These are phyloP conservation scores for Aptenodytes forsteri DNA, from an alignment of 2,113 vertebrate genomes.

Conservation along the genomic window DNA sequence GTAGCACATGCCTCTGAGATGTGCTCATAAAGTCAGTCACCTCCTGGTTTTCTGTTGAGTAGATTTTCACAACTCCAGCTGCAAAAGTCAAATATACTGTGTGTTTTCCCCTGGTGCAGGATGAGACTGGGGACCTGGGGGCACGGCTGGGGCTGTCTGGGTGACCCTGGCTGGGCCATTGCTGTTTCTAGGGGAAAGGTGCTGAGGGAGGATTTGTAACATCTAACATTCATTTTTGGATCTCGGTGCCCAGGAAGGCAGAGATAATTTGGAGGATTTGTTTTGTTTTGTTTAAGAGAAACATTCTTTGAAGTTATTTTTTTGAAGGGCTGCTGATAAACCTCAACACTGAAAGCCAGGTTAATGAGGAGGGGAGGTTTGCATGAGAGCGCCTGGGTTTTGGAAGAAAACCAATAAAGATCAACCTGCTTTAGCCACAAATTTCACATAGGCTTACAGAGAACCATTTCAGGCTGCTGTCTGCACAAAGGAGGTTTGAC, in stretches of 20 bases:
- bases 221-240: background rate
- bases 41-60: background rate
- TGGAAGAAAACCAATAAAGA: background rate
- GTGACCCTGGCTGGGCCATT: background rate
- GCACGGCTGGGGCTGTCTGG: background rate
- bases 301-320: background rate
- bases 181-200: background rate
- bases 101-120: background rate
- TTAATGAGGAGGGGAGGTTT: background rate
- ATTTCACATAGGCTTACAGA: background rate
- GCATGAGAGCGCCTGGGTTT: background rate
- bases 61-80: background rate
- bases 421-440: background rate
- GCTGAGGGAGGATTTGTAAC: background rate
- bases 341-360: background rate
- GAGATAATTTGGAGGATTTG: background rate
- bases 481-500: background rate
- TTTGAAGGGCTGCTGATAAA: background rate
- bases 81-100: background rate
- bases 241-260: background rate
- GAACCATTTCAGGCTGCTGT: background rate
- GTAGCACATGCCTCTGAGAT: background rate
- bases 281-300: background rate
- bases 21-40: background rate
- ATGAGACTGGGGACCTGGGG: background rate